Evolutionary conservation across 2,888 invertebrate species (phyloP), one percentile per base, ranked within the genome.

Genomic region (Hermaeophaga mercurialis): DNA sequence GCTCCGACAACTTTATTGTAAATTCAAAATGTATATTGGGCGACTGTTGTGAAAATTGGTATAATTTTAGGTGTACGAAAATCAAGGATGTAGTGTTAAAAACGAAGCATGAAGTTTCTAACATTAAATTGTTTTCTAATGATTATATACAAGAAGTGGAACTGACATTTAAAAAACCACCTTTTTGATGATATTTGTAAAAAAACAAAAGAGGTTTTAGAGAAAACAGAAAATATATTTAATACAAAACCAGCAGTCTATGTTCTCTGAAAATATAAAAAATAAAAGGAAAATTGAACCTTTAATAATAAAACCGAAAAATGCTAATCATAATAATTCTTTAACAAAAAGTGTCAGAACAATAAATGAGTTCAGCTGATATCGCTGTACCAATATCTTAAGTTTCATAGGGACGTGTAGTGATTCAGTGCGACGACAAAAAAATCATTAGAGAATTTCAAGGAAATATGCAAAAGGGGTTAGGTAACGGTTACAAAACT

Each of bases 1-100:
- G 47, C 47, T 47, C 36, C 9, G 36, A 47, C 34, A 36, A 47
- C 12, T 47, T 47, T 47, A 47, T 47, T 9, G 46, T 47, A 11
- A 47, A 47, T 36, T 2, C 34, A 36, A 47, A 22, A 36, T 11
- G 33, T 47, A 47, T 47, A 12, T 18, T 19, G 36, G 34, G 47
- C 12, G 36, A 47, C 14, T 22, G 31, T 7, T 46, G 34, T 46
- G 34, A 34, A 33, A 33, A 46, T 9, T 24, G 5, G 26, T 46
- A 28, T 46, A 33, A 46, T 24, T n/a, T 46, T 33, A 11, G 18
- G 18, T 46, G 46, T 46, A 33, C 31, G 12, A 14, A 31, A 19
- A 19, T 46, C n/a, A 46, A 34, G 33, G 34, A 46, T 33, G 18
- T 18, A 33, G 17, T 47, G 14, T 18, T 33, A 12, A 47, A 47